These are phyloP conservation scores for Rotaria sp. DNA, from an alignment of 2,888 invertebrate species.

Conservation along the genomic window DNA sequence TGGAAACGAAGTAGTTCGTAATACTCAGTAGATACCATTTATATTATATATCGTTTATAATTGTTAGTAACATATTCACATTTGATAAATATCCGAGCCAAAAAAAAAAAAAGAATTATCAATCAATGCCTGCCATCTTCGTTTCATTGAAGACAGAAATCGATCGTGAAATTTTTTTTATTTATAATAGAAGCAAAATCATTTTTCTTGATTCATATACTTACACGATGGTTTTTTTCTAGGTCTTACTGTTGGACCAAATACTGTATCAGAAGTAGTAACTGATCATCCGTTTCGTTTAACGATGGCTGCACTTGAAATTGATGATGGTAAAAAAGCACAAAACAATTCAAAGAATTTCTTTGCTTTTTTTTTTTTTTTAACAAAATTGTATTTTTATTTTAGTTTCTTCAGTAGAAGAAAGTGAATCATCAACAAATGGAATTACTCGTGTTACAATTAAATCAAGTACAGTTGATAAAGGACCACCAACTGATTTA, in stretches of 20 bases:
- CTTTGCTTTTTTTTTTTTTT: not conserved
- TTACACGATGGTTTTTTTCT: not conserved
- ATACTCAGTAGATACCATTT: too few relatives aligned
- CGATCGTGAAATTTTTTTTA: too few relatives aligned
- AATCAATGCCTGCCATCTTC: too few relatives aligned
- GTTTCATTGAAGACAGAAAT: too few relatives aligned
- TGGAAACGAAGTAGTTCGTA: too few relatives aligned
- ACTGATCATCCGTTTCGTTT: slow-evolving; percentile 24
- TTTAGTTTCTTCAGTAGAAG: not conserved
- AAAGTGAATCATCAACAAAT: not conserved
- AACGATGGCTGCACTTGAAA: slow-evolving; percentile 28
- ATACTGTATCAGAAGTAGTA: not conserved
- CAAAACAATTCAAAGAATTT: too few relatives aligned
- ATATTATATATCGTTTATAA: too few relatives aligned
- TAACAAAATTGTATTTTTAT: not conserved
- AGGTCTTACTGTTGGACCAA: not conserved
- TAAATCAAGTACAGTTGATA: slow-evolving; percentile 1
- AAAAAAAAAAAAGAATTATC: too few relatives aligned
- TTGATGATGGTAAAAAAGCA: not conserved
- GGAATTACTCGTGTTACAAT: not conserved
- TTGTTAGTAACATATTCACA: too few relatives aligned
- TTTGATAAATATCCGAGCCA: too few relatives aligned
- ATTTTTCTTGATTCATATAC: too few relatives aligned
- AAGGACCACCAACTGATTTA: not conserved
- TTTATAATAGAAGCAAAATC: not conserved